These are phyloP conservation scores for Myripristis jacobus DNA, from an alignment of 2,797 vertebrate species.

Conservation along the genomic window DNA sequence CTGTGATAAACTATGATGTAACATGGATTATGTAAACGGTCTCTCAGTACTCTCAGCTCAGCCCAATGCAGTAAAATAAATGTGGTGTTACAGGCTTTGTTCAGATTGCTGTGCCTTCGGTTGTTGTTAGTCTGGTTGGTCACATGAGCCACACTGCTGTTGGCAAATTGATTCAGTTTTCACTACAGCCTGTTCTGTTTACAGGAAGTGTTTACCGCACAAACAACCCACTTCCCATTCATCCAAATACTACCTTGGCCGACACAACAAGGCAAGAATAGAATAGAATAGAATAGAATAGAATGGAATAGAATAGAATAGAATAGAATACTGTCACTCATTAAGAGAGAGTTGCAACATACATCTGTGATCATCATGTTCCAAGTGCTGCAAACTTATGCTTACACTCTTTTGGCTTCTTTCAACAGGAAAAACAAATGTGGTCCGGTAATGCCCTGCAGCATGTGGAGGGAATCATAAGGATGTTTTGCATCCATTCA, in stretches of 20 bases:
- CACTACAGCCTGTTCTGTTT: slow-evolving; percentile 39
- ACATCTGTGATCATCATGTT: too few species aligned
- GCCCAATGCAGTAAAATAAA: background rate
- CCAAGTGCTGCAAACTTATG: too few species aligned
- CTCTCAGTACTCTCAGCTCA: background rate
- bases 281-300: slow-evolving; percentile 30
- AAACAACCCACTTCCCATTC: slow-evolving; percentile 49
- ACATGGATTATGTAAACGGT: slow-evolving; percentile 21
- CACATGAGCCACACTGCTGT: slow-evolving; percentile 21
- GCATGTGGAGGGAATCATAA: too few species aligned
- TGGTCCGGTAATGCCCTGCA: slow-evolving; percentile 7
- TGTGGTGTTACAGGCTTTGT: slow-evolving; percentile 9
- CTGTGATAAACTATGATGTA: slow-evolving; percentile 37
- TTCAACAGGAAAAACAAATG: slow-evolving; percentile 32
- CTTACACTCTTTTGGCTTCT: background rate
- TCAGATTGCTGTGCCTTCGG: background rate
- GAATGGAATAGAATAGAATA: background rate
- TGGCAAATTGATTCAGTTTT: slow-evolving; percentile 20
- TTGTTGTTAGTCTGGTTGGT: background rate
- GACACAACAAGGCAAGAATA: slow-evolving; percentile 30
- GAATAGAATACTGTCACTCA: too few species aligned
- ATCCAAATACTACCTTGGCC: slow-evolving; percentile 42
- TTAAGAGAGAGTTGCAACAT: too few species aligned
- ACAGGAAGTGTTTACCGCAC: slow-evolving; percentile 59
- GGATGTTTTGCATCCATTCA: too few species aligned